Evolutionary conservation across 2,888 invertebrate species (phyloP).

Genomic region (Rotaria macrura): DNA sequence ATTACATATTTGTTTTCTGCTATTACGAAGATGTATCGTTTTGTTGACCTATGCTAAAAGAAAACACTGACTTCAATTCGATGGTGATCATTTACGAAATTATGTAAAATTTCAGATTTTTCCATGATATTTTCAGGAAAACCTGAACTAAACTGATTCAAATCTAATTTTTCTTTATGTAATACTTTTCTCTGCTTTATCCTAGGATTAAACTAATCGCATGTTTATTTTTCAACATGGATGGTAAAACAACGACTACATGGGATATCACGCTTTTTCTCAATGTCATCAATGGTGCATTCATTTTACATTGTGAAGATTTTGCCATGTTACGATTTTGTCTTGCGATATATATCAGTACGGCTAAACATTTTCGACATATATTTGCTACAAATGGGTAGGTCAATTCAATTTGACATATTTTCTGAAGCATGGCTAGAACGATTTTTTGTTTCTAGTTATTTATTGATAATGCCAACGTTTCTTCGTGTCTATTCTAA

Average conservation of each 20-base stretch:
- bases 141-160: too few relatives aligned
- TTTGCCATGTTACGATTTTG: constrained; percentile 85
- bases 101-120: too few relatives aligned
- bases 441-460: too few relatives aligned
- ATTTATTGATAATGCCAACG: constrained; percentile 91
- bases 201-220: constrained; percentile 61
- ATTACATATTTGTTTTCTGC: too few relatives aligned
- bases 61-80: too few relatives aligned
- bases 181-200: constrained; percentile 35
- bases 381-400: constrained; percentile 92
- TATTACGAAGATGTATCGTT: too few relatives aligned
- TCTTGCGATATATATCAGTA: constrained; percentile 91
- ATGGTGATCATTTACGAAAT: too few relatives aligned
- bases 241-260: constrained; percentile 87
- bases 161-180: too few relatives aligned
- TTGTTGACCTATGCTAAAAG: too few relatives aligned
- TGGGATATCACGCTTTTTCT: constrained; percentile 92
- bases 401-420: too few relatives aligned
- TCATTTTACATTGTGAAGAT: constrained; percentile 91
- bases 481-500: constrained; percentile 88
- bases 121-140: too few relatives aligned
- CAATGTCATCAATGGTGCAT: constrained; percentile 88
- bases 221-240: constrained; percentile 94
- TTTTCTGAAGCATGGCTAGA: too few relatives aligned
- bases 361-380: constrained; percentile 92